Evolutionary conservation across 2,888 invertebrate species (phyloP).

Genomic region (Chloroclysta siterata): DNA sequence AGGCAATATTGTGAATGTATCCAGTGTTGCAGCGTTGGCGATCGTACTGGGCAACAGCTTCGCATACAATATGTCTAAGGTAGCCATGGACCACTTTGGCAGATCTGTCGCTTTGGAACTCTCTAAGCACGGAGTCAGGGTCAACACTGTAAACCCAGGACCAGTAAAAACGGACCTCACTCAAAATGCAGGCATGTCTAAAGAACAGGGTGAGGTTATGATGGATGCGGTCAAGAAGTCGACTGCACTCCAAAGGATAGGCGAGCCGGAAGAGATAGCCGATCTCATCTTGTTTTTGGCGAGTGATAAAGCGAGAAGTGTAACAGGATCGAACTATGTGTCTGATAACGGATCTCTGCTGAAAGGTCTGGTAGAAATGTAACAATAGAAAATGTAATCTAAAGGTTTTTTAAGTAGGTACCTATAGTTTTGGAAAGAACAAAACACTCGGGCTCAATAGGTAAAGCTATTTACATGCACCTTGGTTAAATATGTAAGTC

Average conservation of each 20-base stretch:
- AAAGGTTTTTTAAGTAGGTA: too few relatives aligned
- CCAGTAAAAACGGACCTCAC: slow-evolving; percentile 75
- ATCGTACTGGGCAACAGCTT: slow-evolving; percentile 16
- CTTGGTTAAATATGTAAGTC: too few relatives aligned
- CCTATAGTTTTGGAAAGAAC: too few relatives aligned
- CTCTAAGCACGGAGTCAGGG: slow-evolving; percentile 81
- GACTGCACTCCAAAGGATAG: slow-evolving; percentile 25
- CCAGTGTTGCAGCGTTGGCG: slow-evolving; percentile 38
- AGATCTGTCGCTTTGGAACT: slow-evolving; percentile 88
- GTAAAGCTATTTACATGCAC: too few relatives aligned
- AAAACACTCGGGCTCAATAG: too few relatives aligned
- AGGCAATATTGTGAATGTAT: slow-evolving; percentile 43
- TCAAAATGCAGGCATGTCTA: slow-evolving; percentile 63
- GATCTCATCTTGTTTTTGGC: slow-evolving; percentile 41
- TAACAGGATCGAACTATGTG: slow-evolving; percentile 35
- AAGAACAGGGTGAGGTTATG: slow-evolving; percentile 16
- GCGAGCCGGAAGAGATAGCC: slow-evolving; percentile 40
- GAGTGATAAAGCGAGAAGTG: slow-evolving; percentile 40
- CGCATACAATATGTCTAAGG: slow-evolving; percentile 87
- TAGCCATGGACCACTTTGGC: slow-evolving; percentile 90
- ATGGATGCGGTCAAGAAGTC: slow-evolving; percentile 1
- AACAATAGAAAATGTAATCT: not conserved
- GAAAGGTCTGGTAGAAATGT: slow-evolving; percentile 16
- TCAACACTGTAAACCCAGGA: slow-evolving; percentile 89
- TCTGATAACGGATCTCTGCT: slow-evolving; percentile 28